Conservation (phyloP, 2,888 invertebrate genomes). For the Ornithoptera priamus region DNA sequence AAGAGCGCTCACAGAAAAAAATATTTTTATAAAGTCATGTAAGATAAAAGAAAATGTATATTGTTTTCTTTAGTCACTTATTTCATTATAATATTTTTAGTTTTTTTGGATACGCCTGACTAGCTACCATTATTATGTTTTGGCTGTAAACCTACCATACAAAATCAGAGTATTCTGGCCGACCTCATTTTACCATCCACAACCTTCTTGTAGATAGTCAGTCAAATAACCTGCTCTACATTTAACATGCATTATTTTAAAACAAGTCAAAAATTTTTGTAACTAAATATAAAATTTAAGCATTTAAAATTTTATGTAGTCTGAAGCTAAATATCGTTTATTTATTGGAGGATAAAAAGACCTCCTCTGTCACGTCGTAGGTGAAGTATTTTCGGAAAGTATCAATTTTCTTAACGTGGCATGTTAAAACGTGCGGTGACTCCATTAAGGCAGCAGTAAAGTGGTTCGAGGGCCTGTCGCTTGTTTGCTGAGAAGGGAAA, state of each 20-base stretch:
- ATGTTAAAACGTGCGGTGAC: conserved; percentile 41
- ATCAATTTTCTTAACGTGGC: conserved; percentile 38
- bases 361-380: conserved; percentile 19
- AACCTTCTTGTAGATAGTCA: no score
- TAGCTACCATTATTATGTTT: no score
- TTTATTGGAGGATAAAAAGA: conserved; percentile 16
- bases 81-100: no score
- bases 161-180: no score
- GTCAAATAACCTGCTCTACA: no score
- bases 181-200: no score
- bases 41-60: not conserved
- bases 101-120: no score
- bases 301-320: not conserved
- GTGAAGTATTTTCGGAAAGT: conserved; percentile 32
- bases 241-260: no score
- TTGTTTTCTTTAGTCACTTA: no score
- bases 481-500: conserved; percentile 63
- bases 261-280: no score
- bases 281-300: not conserved
- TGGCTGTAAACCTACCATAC: no score
- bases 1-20: conserved; percentile 3
- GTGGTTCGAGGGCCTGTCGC: conserved; percentile 62
- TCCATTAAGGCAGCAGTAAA: conserved; percentile 58
- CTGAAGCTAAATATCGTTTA: not conserved
- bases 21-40: conserved; percentile 2